These are phyloP conservation scores for Podilymbus podiceps DNA, from an alignment of 2,113 vertebrate species.

Conservation along the genomic window DNA sequence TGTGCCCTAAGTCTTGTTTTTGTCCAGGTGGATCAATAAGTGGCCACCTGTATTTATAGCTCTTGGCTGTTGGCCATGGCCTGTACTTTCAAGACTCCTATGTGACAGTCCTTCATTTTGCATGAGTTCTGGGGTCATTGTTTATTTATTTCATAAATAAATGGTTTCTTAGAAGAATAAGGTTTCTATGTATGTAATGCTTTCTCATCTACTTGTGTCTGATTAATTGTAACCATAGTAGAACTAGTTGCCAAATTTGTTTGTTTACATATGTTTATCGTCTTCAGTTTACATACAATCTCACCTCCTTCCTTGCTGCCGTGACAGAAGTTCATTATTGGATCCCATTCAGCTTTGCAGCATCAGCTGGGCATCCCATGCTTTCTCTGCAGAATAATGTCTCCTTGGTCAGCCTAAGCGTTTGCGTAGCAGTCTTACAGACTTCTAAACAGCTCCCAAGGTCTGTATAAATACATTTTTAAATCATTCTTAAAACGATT, in stretches of 20 bases:
- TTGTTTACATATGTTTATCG: neutral
- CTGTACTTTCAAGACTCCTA: neutral
- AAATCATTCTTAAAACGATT: neutral
- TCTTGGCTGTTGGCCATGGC: neutral
- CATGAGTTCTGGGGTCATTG: neutral
- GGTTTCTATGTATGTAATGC: neutral
- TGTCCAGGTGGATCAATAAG: neutral
- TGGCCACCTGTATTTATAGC: neutral
- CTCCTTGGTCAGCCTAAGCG: neutral
- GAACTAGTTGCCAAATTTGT: neutral
- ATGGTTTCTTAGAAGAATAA: neutral
- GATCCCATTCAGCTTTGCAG: neutral
- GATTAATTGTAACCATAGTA: neutral
- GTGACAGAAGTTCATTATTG: neutral
- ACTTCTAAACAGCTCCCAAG: neutral
- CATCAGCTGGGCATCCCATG: accelerated
- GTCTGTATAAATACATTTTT: neutral
- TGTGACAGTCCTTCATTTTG: neutral
- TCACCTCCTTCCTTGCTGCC: neutral
- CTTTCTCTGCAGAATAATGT: neutral
- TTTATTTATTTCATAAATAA: neutral
- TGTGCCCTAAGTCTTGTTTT: neutral
- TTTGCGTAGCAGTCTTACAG: neutral
- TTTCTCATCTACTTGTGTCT: neutral
- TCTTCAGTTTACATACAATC: neutral